phyloP scores from a whole-genome alignment of 2,888 invertebrate species.

The Heliconius cydno region DNA sequence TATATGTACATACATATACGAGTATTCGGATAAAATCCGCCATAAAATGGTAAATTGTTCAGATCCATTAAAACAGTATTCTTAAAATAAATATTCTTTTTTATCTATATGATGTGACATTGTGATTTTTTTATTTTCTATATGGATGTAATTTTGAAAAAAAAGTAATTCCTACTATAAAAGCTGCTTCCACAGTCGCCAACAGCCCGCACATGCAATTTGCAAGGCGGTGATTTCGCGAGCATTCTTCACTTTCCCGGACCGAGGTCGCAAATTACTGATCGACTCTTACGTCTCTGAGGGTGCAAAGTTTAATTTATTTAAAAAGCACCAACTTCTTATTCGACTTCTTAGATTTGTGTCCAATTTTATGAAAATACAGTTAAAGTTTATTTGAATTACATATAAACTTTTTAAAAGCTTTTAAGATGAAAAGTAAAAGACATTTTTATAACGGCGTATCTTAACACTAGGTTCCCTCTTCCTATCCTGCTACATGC shows the following conservation, averaged over 20 bases:
- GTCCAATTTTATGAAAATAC: not conserved
- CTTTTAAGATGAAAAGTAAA: not conserved
- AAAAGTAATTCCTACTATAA: not conserved
- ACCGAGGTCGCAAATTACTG: constrained; percentile 50
- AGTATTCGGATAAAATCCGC: too few species aligned
- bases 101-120: too few species aligned
- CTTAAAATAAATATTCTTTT: too few species aligned
- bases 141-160: too few species aligned
- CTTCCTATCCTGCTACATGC: not conserved
- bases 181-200: constrained; percentile 41
- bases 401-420: not conserved
- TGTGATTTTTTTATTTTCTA: too few species aligned
- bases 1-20: too few species aligned
- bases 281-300: constrained; percentile 44
- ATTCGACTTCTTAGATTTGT: not conserved
- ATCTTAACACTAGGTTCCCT: not conserved
- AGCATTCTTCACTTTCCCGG: constrained; percentile 64
- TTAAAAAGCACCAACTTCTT: constrained; percentile 23
- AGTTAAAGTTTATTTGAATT: not conserved
- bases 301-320: constrained; percentile 33
- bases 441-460: not conserved
- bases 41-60: too few species aligned
- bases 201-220: constrained; percentile 37
- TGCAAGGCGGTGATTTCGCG: constrained; percentile 61
- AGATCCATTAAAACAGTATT: too few species aligned